A percentile compares a stretch with the other conserved stretches of the same genome.
phyloP scores from a whole-genome alignment of 2,797 vertebrate genomes.

The Pterois miles region DNA sequence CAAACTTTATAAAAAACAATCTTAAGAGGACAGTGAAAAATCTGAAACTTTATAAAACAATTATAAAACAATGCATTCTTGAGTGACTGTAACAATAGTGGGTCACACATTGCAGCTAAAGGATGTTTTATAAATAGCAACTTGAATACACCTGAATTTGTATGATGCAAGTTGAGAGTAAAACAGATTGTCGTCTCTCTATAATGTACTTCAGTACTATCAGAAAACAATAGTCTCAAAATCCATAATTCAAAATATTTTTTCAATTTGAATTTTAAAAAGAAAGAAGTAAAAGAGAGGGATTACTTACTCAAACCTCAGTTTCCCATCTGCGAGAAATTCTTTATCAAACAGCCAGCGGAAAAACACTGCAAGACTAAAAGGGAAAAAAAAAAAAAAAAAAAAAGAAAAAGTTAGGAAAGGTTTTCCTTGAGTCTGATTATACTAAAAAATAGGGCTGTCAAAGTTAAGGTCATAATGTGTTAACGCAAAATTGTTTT shows the following conservation, averaged over 20 bases:
- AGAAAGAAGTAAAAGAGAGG: fast-evolving
- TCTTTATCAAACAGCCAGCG: constrained; percentile 92
- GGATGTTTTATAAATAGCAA: background rate
- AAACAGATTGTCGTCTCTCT: background rate
- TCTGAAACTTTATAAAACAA: background rate
- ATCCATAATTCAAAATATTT: background rate
- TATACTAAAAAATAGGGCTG: too few species aligned
- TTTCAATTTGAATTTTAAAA: background rate
- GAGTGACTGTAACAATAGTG: background rate
- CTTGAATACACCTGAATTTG: background rate
- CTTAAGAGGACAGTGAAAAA: too few species aligned
- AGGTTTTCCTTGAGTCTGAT: too few species aligned
- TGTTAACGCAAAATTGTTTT: too few species aligned
- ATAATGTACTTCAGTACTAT: background rate
- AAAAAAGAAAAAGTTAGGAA: too few species aligned
- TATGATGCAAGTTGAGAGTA: background rate
- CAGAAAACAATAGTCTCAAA: background rate
- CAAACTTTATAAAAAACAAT: too few species aligned
- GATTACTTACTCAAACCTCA: constrained; percentile 94
- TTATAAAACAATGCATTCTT: background rate
- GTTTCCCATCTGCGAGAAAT: constrained; percentile 75
- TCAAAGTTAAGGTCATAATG: too few species aligned
- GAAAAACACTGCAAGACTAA: constrained; percentile 93
- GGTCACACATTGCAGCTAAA: background rate
- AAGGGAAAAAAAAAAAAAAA: constrained; percentile 42